Base-by-base conservation (phyloP, 2,888 invertebrate species). In the Harpagoxenus sublaevis region DNA sequence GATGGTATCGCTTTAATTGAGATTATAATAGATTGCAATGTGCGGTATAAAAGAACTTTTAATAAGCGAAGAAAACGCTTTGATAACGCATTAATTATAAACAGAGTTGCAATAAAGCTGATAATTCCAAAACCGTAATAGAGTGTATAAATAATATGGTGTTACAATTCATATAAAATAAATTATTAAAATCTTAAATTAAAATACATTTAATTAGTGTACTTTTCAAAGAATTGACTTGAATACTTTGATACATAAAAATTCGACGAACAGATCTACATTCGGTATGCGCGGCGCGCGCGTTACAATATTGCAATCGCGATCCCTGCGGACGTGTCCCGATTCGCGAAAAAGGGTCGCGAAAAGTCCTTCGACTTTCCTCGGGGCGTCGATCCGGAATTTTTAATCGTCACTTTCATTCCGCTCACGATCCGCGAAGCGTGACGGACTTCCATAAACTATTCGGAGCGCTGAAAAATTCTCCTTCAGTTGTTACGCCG, bases 321-420 rank as follows among this genome's bases (percentile, higher is more conserved):
- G n/a, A 66, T 42, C 0, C 15, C 31, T 35, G 60, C 39, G 57
- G 0, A 73, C 48, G 75, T 70, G 51, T 2, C 10, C 6, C 53
- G 60, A 60, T 75, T 60, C 28, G 79, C 31, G 75, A 74, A 81
- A 48, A 74, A 79, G 12, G 18, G 45, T 48, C 75, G 75, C 79
- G 79, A 57, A 48, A 79, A 75, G 48, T 60, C 75, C 75, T 28
- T 45, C 35, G 70, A 86, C 79, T 89, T 90, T 90, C 87, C 84
- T 86, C 84, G 57, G 48, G 35, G 63, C 77, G 75, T 87, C 84
- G 81, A 84, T 62, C 81, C 70, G 70, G 84, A 85, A 87, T 90
- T 89, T 89, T 89, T 89, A 89, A 88, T 90, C 87, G 87, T 92
- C 92, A 93, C 92, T 94, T 93, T 92, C 93, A 89, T 93, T 92